Evolutionary conservation across 2,888 invertebrate genomes (phyloP).

Genomic region (Lithosia quadra): DNA sequence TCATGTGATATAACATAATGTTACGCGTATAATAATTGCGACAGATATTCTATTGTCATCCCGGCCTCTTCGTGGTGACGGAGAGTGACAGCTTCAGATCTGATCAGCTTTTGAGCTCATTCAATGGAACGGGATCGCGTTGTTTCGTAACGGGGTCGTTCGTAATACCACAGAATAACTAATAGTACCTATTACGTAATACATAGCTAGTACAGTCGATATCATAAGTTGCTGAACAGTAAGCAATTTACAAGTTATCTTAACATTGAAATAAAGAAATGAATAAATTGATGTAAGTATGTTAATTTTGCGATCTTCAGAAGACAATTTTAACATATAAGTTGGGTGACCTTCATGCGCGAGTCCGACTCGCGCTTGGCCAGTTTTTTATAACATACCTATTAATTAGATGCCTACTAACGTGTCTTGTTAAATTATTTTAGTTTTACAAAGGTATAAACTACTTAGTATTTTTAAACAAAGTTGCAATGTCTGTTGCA

Average conservation of each 20-base stretch:
- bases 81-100: constrained; percentile 26
- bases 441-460: too few relatives aligned
- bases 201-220: neutral
- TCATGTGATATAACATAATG: constrained; percentile 2
- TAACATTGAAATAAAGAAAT: too few relatives aligned
- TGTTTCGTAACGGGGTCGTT: constrained; percentile 23
- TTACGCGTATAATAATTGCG: constrained; percentile 16
- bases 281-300: too few relatives aligned
- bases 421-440: neutral
- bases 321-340: too few relatives aligned
- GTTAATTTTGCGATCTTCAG: too few relatives aligned
- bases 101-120: constrained; percentile 25
- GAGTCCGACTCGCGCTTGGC: too few relatives aligned
- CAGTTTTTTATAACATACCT: neutral
- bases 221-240: too few relatives aligned
- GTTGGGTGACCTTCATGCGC: too few relatives aligned
- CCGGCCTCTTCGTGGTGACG: constrained; percentile 15
- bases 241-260: too few relatives aligned
- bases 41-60: constrained; percentile 12
- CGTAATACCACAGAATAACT: too few relatives aligned
- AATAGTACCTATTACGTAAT: too few relatives aligned
- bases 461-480: neutral
- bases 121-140: constrained; percentile 21
- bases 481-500: neutral
- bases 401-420: neutral